These are phyloP conservation scores for Drosophila silvestris DNA, from an alignment of 2,888 invertebrate species.

Conservation along the genomic window DNA sequence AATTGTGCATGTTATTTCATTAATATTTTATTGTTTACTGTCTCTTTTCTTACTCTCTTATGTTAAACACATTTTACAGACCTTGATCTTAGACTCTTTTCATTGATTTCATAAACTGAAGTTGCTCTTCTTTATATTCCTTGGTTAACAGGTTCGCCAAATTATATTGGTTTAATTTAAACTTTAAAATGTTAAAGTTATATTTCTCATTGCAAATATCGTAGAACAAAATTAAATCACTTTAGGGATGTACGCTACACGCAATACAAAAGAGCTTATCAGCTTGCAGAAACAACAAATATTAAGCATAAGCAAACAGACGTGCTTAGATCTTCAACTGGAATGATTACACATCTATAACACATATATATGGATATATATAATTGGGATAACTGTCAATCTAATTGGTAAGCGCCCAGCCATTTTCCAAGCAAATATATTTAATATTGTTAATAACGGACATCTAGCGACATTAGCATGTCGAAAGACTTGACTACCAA, in stretches of 20 bases:
- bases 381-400: conserved; percentile 19
- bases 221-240: neutral
- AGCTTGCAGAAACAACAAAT: neutral
- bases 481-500: conserved; percentile 64
- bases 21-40: neutral
- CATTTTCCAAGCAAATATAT: neutral
- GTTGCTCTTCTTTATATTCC: neutral
- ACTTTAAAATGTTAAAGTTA: neutral
- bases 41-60: neutral
- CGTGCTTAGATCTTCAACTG: neutral
- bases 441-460: conserved; percentile 39
- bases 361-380: neutral
- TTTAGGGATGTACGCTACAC: neutral
- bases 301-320: too few species aligned
- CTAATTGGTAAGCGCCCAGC: neutral
- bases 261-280: neutral
- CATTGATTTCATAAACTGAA: neutral
- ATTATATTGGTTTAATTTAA: neutral
- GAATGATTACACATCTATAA: neutral
- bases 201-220: neutral
- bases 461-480: conserved; percentile 55
- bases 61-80: neutral
- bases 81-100: neutral
- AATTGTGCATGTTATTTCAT: neutral
- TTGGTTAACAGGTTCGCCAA: neutral